Percentiles rank a stretch among this genome's conserved stretches.
These are phyloP conservation scores for Stegostoma tigrinum DNA, from an alignment of 2,113 vertebrate species.

Conservation along the genomic window DNA sequence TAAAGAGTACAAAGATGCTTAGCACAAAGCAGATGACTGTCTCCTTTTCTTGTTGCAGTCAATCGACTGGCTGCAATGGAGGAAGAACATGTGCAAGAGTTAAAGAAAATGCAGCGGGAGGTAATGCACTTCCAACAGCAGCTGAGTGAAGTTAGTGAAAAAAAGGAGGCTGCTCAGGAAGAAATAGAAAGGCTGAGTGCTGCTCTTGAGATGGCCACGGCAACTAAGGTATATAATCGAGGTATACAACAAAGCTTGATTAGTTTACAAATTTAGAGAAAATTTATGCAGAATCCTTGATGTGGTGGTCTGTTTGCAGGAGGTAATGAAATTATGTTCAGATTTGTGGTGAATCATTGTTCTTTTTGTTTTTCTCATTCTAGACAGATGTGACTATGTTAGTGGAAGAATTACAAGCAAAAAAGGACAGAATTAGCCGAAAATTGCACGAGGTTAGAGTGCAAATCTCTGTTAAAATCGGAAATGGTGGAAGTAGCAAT, in stretches of 20 bases:
- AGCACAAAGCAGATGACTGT: neutral
- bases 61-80: slow-evolving; percentile 48
- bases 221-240: slow-evolving; percentile 49
- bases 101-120: slow-evolving; percentile 49
- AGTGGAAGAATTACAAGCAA: slow-evolving; percentile 57
- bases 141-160: slow-evolving; percentile 47
- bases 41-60: slow-evolving; percentile 44
- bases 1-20: neutral
- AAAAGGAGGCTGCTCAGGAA: slow-evolving; percentile 51
- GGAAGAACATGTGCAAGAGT: slow-evolving; percentile 54
- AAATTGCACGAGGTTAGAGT: slow-evolving; percentile 57
- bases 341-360: neutral
- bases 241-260: neutral
- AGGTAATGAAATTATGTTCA: neutral
- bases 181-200: slow-evolving; percentile 50
- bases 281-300: neutral
- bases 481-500: neutral
- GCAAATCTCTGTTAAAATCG: neutral
- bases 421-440: slow-evolving; percentile 56
- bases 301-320: neutral
- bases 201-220: slow-evolving; percentile 52
- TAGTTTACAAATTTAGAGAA: neutral
- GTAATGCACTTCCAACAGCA: slow-evolving; percentile 51
- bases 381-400: slow-evolving; percentile 55
- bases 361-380: neutral